Evolutionary conservation across 2,888 invertebrate species (phyloP), one percentile per base, ranked within the genome.

Genomic region (Azorinus chamasolen): DNA sequence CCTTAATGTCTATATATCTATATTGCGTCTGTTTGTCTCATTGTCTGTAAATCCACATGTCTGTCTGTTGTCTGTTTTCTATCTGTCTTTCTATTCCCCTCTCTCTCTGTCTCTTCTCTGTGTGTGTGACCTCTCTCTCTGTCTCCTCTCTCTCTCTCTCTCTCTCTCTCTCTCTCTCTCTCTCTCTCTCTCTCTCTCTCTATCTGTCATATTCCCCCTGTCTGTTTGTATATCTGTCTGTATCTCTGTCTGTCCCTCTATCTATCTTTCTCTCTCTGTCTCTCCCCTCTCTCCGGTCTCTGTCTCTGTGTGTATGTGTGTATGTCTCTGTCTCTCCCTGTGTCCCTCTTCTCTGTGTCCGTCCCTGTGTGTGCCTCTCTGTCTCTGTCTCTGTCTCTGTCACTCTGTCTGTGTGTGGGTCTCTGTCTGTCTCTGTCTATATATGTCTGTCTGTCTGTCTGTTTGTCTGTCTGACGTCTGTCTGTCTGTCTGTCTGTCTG

Each of bases 101-200:
- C 16, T 18, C 18, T 48, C 53, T 16, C 57, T 2, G 39, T 58
- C 57, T 58, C 20, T 39, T 20, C 5, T 18, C 12, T 25, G 8
- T 18, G 8, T 24, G 4, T 8, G 14, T 43, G n/a, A 37, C 20
- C 57, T 20, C 58, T 39, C 57, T 32, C 39, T 25, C 27, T 1
- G 16, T 18, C 41, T 58, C 61, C 1, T 59, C 55, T 64, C 55
- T 64, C 43, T 59, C 64, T 59, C 64, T 64, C 68, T 69, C 66
- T 69, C 51, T 50, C 72, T 69, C 51, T 72, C 65, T 58, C 58
- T 72, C 58, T 72, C 57, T 72, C 59, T 68, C 50, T 68, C 65
- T 50, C 71, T 71, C 65, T 58, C 71, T 71, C 65, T 57, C 65
- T 57, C 51, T 50, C 45, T 57, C 57, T 66, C 55, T 57, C 70